Evolutionary conservation across 2,797 vertebrate species (phyloP), one percentile per base, ranked within the genome.

Genomic region (Vireo griseus): DNA sequence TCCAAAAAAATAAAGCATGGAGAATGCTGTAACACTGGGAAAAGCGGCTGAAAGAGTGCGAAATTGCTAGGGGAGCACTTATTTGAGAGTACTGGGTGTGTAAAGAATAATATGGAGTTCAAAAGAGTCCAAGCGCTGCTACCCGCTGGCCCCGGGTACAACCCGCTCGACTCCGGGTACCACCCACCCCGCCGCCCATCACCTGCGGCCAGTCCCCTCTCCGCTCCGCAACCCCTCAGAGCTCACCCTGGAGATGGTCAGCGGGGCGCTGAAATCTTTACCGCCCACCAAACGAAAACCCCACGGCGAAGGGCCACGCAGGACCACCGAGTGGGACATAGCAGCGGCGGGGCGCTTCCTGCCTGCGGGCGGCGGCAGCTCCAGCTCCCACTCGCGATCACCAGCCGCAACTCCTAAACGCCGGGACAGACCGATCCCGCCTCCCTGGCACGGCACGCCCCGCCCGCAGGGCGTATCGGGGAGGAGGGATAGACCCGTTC

Each of bases 241-340:
- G 33, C 99, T 97, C 98, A 99, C 99, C 98, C 99, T 98, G 86
- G 99, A 99, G 97, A 99, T 98, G 94, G 98, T 99, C 91, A 99
- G 94, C 55, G 99, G 99, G 17, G 99, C 98, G 96, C 98, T 99
- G 98, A 99, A 99, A 51, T 99, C 99, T 65, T 99, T 98, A 88
- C 99, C 99, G 85, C 99, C 99, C 94, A 99, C 99, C 95, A 99
- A 97, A 3, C 99, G 98, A 96, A 99, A 99, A 1, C 99, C 99
- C 99, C 99, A 99, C 5, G 99, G 99, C 94, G 99, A 99, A 85
- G 99, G 99, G 89, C 99, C 99, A 40, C 95, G 98, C 61, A 99
- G 98, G 73, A 98, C 98, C 97, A 99, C 98, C 28, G 98, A 98
- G 83, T 98, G 98, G 82, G 98, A 93, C 99, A 99, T 99, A n/a